Percentiles rank a stretch among this genome's conserved stretches.
phyloP scores from a whole-genome alignment of 1,140 invertebrate species.

The Artemia franciscana region DNA sequence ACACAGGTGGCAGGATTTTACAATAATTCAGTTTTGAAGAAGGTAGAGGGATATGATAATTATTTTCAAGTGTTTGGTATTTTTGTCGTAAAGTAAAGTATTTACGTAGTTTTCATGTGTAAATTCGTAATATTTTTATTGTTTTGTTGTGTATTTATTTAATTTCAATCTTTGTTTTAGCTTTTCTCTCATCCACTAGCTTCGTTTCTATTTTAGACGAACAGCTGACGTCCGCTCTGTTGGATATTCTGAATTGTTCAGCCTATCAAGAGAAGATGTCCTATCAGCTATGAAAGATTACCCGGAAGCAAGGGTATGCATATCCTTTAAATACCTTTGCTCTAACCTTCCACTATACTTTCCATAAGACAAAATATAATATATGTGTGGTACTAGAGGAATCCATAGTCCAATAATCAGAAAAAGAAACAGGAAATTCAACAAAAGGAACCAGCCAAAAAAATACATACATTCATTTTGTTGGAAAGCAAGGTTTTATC shows the following conservation, averaged over 20 bases:
- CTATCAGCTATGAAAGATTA: conserved; percentile 86
- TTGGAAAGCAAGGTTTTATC: too few species aligned
- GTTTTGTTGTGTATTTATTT: too few species aligned
- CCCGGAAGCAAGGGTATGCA: conserved; percentile 65
- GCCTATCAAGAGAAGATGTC: conserved; percentile 80
- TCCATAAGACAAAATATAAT: not conserved
- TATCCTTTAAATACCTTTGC: not conserved
- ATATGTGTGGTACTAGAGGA: not conserved
- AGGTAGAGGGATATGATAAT: too few species aligned
- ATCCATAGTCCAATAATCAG: not conserved
- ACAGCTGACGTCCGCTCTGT: conserved; percentile 87
- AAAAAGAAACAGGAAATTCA: too few species aligned
- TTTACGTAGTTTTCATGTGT: too few species aligned
- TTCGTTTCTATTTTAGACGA: conserved; percentile 51
- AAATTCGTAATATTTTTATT: too few species aligned
- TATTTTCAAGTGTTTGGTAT: conserved; percentile 5
- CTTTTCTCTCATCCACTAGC: too few species aligned
- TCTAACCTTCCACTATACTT: not conserved
- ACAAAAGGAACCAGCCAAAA: too few species aligned
- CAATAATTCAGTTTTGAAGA: too few species aligned
- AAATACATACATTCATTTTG: too few species aligned
- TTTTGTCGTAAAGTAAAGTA: conserved; percentile 6
- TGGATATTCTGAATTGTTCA: conserved; percentile 85
- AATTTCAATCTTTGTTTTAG: conserved; percentile 11
- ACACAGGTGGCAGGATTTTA: too few species aligned